Percentiles rank a stretch among this genome's conserved stretches.
These are phyloP conservation scores for Phenganax marumi DNA, from an alignment of 92 coral and sea anemone species.

Conservation along the genomic window DNA sequence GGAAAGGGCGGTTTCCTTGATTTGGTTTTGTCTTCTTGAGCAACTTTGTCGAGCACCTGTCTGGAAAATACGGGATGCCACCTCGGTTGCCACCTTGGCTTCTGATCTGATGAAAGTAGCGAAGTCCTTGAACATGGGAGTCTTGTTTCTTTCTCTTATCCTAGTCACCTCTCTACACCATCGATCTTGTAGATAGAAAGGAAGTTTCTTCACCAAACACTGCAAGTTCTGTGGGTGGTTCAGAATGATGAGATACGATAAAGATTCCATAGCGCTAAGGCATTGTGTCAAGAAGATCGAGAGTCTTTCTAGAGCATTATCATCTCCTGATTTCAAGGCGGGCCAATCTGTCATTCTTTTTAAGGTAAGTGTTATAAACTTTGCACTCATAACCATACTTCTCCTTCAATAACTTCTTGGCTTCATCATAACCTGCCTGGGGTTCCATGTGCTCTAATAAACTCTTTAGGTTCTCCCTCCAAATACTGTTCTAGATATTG, in stretches of 20 bases:
- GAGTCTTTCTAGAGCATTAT: no score
- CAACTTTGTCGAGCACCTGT: constrained; percentile 27
- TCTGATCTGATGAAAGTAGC: constrained; percentile 24
- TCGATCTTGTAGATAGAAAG: not conserved
- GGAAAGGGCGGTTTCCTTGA: not conserved
- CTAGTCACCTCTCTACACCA: not conserved
- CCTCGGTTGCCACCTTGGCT: constrained; percentile 32
- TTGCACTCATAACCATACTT: constrained; percentile 55
- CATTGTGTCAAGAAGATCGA: constrained; percentile 45
- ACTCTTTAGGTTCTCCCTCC: no score
- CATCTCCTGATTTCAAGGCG: no score
- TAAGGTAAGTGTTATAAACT: constrained; percentile 38
- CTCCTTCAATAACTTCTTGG: no score
- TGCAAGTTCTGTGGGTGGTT: not conserved
- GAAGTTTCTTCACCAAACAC: no score
- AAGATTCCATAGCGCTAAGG: no score
- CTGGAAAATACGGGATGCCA: constrained; percentile 44
- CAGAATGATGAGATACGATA: no score
- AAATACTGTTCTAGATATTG: no score
- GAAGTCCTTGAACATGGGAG: constrained; percentile 32
- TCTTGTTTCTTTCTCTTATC: not conserved
- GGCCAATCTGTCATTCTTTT: no score
- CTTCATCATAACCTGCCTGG: no score
- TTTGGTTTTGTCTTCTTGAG: not conserved
- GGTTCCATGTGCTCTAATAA: no score